Evolutionary conservation across 2,888 invertebrate species (phyloP), one percentile per base, ranked within the genome.

Genomic region (Odontomyia ornata): DNA sequence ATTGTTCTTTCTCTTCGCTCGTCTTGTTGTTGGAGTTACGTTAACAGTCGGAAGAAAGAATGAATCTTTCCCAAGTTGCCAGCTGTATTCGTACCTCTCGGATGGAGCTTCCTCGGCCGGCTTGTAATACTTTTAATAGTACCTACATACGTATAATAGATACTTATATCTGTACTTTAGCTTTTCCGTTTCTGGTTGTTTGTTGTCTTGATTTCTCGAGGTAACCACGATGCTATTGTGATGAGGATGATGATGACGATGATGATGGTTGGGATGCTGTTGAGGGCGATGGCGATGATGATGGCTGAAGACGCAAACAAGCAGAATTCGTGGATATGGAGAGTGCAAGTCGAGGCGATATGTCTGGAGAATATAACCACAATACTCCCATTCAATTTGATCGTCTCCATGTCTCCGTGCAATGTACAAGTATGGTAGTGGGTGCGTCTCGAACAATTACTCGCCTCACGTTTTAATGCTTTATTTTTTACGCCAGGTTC

Each of bases 351-450:
- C 4, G 11, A 60, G 28, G 30, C 21, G 60, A 60, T 60, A 60
- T 60, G 25, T 25, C 60, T 25, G 21, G 23, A 25, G 21, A 27
- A 27, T 7, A 27, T 71, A 71, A 25, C 25, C 52, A 71, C 52
- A 52, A 71, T 18, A 71, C 47, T 47, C 71, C 47, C 71, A 52
- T 71, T 71, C 52, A 71, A 52, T 71, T 71, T 71, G 52, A 30
- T 15, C 64, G 64, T 28, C 30, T 15, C 0, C 15, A n/a, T n/a
- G 36, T 36, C 36, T 36, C 36, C 36, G 9, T 36, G 36, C 36
- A 5, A 9, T 36, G 36, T n/a, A n/a, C n/a, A 5, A 7, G 15
- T 23, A n/a, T 11, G n/a, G 47, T 71, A 18, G 71, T 71, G 71
- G 71, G 71, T 71, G 71, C 71, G 71, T 47, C 71, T n/a, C 47